phyloP scores from a whole-genome alignment of 2,113 vertebrate genomes.

The Mus pahari region DNA sequence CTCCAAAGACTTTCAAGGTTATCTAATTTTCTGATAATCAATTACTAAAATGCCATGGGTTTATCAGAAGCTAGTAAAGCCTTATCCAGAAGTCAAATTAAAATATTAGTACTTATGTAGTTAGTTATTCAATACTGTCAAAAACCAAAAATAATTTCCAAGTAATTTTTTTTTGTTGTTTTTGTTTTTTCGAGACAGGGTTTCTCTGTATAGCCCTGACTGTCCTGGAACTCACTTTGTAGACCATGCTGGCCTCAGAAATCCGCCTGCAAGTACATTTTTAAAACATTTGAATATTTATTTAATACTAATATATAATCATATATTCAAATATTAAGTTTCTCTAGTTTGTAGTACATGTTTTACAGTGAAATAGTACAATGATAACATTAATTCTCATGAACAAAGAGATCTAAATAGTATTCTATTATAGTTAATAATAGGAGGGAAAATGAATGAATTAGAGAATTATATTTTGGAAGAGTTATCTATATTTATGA shows the following conservation, averaged over 20 bases:
- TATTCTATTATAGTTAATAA: not conserved
- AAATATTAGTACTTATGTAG: conserved; percentile 6
- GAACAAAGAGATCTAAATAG: not conserved
- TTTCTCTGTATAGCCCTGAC: too few relatives aligned
- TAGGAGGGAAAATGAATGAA: conserved; percentile 18
- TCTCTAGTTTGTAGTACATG: conserved; percentile 1
- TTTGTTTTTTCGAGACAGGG: too few relatives aligned
- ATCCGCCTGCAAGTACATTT: too few relatives aligned
- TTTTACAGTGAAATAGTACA: conserved; percentile 33
- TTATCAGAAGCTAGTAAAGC: not conserved
- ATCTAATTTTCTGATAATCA: conserved; percentile 58
- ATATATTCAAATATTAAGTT: conserved; percentile 53
- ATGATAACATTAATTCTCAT: not conserved
- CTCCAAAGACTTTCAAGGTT: conserved; percentile 43
- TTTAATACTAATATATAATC: not conserved
- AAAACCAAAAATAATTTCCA: conserved; percentile 2
- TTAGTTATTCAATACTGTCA: conserved; percentile 27
- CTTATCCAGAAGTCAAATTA: not conserved
- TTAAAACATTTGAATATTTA: not conserved
- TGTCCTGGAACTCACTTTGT: too few relatives aligned
- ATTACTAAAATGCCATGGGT: conserved; percentile 11
- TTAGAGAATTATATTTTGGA: not conserved
- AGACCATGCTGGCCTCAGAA: too few relatives aligned
- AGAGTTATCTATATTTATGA: not conserved
- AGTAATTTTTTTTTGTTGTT: too few relatives aligned